A percentile compares a stretch with the other conserved stretches of the same genome.
These are phyloP conservation scores for Schizotus pectinicornis DNA, from an alignment of 2,888 invertebrate genomes.

Conservation along the genomic window DNA sequence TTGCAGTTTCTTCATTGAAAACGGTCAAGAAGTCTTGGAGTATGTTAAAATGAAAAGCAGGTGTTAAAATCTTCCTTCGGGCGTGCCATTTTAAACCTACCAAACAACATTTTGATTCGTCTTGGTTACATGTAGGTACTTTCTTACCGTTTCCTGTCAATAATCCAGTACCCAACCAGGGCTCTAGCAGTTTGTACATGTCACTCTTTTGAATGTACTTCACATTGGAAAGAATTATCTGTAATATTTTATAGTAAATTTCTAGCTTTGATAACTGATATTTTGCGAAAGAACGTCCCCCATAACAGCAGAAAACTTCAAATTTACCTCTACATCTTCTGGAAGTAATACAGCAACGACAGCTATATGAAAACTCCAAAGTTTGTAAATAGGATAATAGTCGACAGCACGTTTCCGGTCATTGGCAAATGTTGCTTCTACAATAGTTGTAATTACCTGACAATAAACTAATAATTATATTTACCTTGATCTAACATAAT, in stretches of 20 bases:
- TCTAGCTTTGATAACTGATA: not conserved
- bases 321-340: conserved; percentile 34
- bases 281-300: conserved; percentile 1
- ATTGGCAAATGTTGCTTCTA: conserved; percentile 11
- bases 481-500: not conserved
- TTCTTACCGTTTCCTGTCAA: conserved; percentile 31
- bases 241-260: not conserved
- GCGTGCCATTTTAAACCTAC: conserved; percentile 32
- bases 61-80: conserved; percentile 37
- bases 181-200: conserved; percentile 29
- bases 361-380: conserved; percentile 18
- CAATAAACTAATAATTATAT: too few species aligned
- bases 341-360: conserved; percentile 22
- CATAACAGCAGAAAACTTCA: not conserved
- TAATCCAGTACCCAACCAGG: conserved; percentile 37
- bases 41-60: conserved; percentile 39
- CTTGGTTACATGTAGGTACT: too few species aligned
- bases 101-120: not conserved
- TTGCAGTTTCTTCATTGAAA: conserved; percentile 35
- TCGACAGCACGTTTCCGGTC: conserved; percentile 6
- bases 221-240: conserved; percentile 26
- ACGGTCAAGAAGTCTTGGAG: conserved; percentile 34
- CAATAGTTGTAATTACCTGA: too few species aligned
- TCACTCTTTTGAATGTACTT: conserved; percentile 31
- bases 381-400: conserved; percentile 30